Base-by-base conservation (phyloP, 2,888 invertebrate genomes). In the Drosophila quinaria region DNA sequence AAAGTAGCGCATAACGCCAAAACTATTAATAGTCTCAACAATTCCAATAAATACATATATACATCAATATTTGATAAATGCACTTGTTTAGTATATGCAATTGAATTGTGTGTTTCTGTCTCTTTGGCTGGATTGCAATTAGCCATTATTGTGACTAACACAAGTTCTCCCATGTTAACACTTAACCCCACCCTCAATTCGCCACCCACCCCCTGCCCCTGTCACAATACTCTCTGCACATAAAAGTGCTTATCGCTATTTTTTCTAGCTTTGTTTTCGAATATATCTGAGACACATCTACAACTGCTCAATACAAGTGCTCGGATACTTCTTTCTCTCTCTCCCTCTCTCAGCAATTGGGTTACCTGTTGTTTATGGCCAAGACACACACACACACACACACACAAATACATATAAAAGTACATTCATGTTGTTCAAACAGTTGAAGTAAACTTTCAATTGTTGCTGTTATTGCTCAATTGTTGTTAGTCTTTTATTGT, bases 1-100 rank as follows among this genome's bases (percentile, higher is more conserved):
- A 47, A 74, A 44, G 31, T 31, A 25, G 41, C 35, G 33, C 55
- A 42, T 39, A 52, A 46, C 49, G 51, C 49, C 31, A 29, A 63
- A 74, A 78, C 74, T 50, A 29, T 60, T 46, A 22, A 59, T 55
- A 58, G 75, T 11, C 50, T 47, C 60, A 35, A 44, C 42, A 42
- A 31, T 52, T 56, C 22, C 10, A 22, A 52, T 22, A 31, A 4
- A 19, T 29, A 55, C n/a, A 54, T 5, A 25, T 5, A n/a, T 25
- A 25, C 25, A 25, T 25, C 5, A 6, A 3, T 15, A 41, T 41
- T 2, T 41, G 8, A 15, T 17, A 13, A 19, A 46, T 13, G 31
- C 15, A 13, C 33, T 15, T 49, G 15, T 31, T 31, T 15, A n/a
- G 31, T 44, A 44, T 15, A 35, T 35, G 42, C 25, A 44, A 37